phyloP scores from a whole-genome alignment of 2,888 invertebrate species.

The Keiferia lycopersicella region DNA sequence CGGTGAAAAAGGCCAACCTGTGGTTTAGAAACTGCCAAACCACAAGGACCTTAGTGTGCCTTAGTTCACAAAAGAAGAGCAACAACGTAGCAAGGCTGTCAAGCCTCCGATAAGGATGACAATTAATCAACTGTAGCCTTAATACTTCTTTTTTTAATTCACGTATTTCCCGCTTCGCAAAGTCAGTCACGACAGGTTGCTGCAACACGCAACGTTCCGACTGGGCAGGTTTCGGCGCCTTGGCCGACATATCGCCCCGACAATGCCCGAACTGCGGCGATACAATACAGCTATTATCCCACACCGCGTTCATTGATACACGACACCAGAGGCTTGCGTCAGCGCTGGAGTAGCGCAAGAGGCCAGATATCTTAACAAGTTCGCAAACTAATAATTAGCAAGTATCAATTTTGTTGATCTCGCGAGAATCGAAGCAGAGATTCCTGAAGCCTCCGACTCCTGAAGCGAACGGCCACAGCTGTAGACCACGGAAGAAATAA shows the following conservation, averaged over 20 bases:
- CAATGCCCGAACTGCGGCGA: constrained; percentile 16
- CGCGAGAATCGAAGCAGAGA: too few species aligned
- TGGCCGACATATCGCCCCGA: constrained; percentile 49
- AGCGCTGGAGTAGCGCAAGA: constrained; percentile 1
- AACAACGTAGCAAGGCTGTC: not conserved
- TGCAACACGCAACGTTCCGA: constrained; percentile 31
- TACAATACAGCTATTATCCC: constrained; percentile 40
- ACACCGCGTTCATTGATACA: constrained; percentile 30
- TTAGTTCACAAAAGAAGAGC: too few species aligned
- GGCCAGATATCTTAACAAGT: too few species aligned
- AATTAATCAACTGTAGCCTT: constrained; percentile 10
- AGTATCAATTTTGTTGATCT: too few species aligned
- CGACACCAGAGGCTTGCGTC: constrained; percentile 34
- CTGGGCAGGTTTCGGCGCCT: constrained; percentile 43
- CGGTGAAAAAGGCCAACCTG: too few species aligned
- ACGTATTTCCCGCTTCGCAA: not conserved
- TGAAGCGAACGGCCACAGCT: too few species aligned
- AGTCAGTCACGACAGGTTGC: not conserved
- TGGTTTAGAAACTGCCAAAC: too few species aligned
- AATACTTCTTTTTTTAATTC: constrained; percentile 10
- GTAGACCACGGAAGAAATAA: too few species aligned
- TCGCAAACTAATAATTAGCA: too few species aligned
- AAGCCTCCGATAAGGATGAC: not conserved
- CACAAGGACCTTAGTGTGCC: too few species aligned
- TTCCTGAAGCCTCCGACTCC: too few species aligned